Conservation (phyloP, 2,888 invertebrate species). For the Ophion ellenae region DNA sequence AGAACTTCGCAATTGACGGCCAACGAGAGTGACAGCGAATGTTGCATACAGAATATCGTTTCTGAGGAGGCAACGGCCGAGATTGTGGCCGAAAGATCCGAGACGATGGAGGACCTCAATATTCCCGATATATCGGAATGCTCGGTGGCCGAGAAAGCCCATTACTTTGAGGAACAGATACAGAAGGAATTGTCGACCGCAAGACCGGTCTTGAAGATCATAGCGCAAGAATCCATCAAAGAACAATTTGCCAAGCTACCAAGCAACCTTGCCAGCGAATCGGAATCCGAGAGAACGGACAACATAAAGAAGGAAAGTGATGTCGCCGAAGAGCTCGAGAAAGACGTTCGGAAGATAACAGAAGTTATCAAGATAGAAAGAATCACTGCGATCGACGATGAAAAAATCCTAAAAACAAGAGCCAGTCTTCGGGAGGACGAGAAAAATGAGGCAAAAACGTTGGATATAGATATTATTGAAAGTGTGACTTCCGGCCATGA, state of each 20-base stretch:
- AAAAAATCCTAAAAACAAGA: conserved; percentile 12
- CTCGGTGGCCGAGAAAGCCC: conserved; percentile 85
- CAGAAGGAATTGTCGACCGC: conserved; percentile 84
- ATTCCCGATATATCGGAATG: conserved; percentile 85
- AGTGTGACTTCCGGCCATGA: not conserved
- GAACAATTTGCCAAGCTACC: conserved; percentile 60
- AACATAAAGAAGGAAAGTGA: not conserved
- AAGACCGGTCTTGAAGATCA: conserved; percentile 67
- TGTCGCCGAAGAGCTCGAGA: conserved; percentile 45
- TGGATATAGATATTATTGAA: conserved; percentile 32
- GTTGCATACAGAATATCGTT: conserved; percentile 76
- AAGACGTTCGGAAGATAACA: conserved; percentile 55
- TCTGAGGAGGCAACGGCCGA: conserved; percentile 75
- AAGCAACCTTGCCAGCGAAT: conserved; percentile 18
- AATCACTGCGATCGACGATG: conserved; percentile 1
- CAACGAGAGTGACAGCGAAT: conserved; percentile 81
- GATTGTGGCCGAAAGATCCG: conserved; percentile 74
- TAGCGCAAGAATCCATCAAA: conserved; percentile 70
- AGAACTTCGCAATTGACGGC: conserved; percentile 79
- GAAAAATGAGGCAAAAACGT: conserved; percentile 56
- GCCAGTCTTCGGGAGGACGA: conserved; percentile 13
- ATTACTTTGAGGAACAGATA: conserved; percentile 87
- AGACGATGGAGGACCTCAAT: conserved; percentile 77
- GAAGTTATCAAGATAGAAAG: conserved; percentile 42
- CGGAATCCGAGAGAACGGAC: conserved; percentile 16